Percentiles rank a stretch among this genome's conserved stretches.
phyloP scores from a whole-genome alignment of 1,140 invertebrate species.

The Cyclargus thomasi region DNA sequence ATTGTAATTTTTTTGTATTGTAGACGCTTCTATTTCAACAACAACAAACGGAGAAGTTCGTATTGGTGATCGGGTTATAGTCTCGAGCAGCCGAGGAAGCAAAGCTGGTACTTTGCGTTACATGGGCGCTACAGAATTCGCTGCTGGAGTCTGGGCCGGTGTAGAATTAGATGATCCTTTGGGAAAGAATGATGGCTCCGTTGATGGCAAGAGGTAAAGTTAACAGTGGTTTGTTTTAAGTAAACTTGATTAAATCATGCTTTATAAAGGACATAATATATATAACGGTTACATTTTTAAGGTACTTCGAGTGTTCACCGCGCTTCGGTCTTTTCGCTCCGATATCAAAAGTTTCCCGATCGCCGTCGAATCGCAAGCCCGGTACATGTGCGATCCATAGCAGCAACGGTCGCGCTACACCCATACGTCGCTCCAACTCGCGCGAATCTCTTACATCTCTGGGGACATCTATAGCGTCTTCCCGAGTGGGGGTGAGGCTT shows the following conservation, averaged over 20 bases:
- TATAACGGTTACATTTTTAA: slow-evolving; percentile 62
- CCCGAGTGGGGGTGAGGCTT: slow-evolving; percentile 76
- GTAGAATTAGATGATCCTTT: slow-evolving; percentile 94
- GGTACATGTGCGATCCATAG: slow-evolving; percentile 78
- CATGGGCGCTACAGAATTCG: slow-evolving; percentile 91
- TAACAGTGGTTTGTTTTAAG: neutral
- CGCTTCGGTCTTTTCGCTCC: slow-evolving; percentile 96
- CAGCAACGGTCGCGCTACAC: slow-evolving; percentile 76
- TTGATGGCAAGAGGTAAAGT: slow-evolving; percentile 86
- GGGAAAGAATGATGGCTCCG: slow-evolving; percentile 97
- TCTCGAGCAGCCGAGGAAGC: slow-evolving; percentile 86
- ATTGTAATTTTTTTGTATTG: slow-evolving; percentile 23
- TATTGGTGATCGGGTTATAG: slow-evolving; percentile 93
- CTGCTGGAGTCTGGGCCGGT: slow-evolving; percentile 94
- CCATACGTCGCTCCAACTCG: slow-evolving; percentile 85
- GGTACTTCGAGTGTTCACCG: slow-evolving; percentile 95
- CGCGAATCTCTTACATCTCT: slow-evolving; percentile 90
- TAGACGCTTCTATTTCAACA: slow-evolving; percentile 80
- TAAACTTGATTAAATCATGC: neutral
- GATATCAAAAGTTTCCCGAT: slow-evolving; percentile 88
- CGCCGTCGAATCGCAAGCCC: slow-evolving; percentile 84
- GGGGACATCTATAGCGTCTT: slow-evolving; percentile 81
- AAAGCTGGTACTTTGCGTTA: slow-evolving; percentile 92
- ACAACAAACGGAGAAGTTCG: slow-evolving; percentile 79
- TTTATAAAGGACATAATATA: neutral